Percentiles rank a stretch among this genome's conserved stretches.
phyloP scores from a whole-genome alignment of 2,797 vertebrate genomes.

The Parambassis ranga region DNA sequence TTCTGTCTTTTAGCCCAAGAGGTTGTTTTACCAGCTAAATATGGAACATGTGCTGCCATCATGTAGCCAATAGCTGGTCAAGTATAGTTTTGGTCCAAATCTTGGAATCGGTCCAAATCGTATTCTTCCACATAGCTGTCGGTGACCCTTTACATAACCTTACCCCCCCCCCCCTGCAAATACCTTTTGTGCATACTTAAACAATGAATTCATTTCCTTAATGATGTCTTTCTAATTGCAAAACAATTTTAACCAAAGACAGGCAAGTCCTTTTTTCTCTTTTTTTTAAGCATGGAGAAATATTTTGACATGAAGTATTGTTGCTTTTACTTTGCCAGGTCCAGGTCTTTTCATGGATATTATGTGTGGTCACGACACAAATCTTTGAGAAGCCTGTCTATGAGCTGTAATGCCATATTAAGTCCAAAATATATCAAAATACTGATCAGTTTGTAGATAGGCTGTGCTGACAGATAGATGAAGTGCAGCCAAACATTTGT shows the following conservation, averaged over 20 bases:
- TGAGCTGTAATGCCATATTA: neutral
- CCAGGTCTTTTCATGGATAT: neutral
- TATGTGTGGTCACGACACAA: slow-evolving; percentile 1
- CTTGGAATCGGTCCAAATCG: too few relatives aligned
- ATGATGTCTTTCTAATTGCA: neutral
- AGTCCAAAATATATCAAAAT: slow-evolving; percentile 6
- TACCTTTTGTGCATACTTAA: neutral
- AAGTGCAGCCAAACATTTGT: slow-evolving; percentile 12
- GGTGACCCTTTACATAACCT: neutral
- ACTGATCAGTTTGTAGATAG: slow-evolving; percentile 14
- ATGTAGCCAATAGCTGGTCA: neutral
- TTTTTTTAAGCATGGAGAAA: neutral
- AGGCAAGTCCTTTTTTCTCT: neutral
- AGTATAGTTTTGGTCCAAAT: neutral
- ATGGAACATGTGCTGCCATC: neutral
- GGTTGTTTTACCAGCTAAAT: neutral
- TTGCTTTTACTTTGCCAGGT: neutral
- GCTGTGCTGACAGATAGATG: neutral
- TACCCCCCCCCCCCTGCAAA: neutral
- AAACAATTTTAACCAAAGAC: neutral
- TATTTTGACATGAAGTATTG: neutral
- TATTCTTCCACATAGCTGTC: neutral
- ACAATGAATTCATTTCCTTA: neutral
- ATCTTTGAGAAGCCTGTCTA: neutral
- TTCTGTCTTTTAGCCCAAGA: neutral